Evolutionary conservation across 2,113 vertebrate genomes (phyloP), one percentile per base, ranked within the genome.

Genomic region (Pelmatolapia mariae): DNA sequence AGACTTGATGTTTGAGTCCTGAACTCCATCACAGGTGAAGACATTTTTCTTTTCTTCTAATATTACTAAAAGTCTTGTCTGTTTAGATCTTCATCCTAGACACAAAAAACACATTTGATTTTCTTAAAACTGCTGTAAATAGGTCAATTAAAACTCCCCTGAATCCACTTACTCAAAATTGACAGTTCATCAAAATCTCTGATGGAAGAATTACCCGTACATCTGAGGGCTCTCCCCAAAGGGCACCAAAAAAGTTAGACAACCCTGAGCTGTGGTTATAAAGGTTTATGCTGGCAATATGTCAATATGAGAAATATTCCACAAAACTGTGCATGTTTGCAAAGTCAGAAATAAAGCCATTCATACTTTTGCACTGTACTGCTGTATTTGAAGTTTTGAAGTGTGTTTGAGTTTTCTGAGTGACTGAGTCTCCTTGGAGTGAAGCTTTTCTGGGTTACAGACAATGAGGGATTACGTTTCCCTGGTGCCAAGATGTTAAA

Each of bases 391-490:
- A 76, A 76, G 71, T 76, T 76, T 11, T 50, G 40, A 76, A 47
- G 71, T 76, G 71, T 76, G 43, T 50, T 50, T 78, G 73, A 76
- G 53, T 78, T 83, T 66, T 66, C 57, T 36, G 78, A 83, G 61
- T 43, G 82, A 71, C 26, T 52, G 78, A 45, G 86, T 87, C 86
- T 90, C 90, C 78, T 85, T 61, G 68, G 89, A 91, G 80, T 4
- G 2, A 79, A 86, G 84, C 85, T 85, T 93, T 94, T 95, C 94
- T 94, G 82, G 93, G 94, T 94, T 92, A 93, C 79, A 59, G 93
- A 92, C 89, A 80, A 18, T 63, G 78, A 91, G 93, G 87, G 88
- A 93, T 92, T 88, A 88, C 2, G 76, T 80, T 78, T 86, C 90
- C 87, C 91, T 83, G 13, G 89, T 89, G 92, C 83, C 78, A 79